Evolutionary conservation across 2,797 vertebrate genomes (phyloP).

Genomic region (Kryptopterus vitreolus): DNA sequence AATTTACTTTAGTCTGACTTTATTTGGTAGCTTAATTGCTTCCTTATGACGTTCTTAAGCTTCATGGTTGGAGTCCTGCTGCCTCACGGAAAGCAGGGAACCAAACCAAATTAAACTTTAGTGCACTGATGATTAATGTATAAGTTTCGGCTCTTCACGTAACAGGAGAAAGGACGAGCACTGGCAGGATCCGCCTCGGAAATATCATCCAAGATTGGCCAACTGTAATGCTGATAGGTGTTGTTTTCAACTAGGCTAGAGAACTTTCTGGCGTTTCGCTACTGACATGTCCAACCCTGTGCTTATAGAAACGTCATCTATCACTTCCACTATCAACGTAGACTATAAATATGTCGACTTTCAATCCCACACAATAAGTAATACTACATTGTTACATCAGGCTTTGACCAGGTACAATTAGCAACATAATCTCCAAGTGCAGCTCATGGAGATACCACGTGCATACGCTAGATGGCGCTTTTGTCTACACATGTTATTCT

Average conservation of each 20-base stretch:
- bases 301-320: not conserved
- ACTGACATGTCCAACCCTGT: slow-evolving; percentile 15
- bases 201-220: slow-evolving; percentile 53
- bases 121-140: slow-evolving; percentile 60
- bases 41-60: slow-evolving; percentile 24
- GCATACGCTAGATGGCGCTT: slow-evolving; percentile 68
- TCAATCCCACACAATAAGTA: slow-evolving; percentile 8
- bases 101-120: slow-evolving; percentile 57
- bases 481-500: slow-evolving; percentile 45
- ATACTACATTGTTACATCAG: not conserved
- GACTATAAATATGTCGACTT: not conserved
- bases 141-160: slow-evolving; percentile 58
- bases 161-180: slow-evolving; percentile 57
- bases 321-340: not conserved
- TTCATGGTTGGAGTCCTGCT: slow-evolving; percentile 10
- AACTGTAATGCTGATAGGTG: slow-evolving; percentile 46
- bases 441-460: slow-evolving; percentile 43
- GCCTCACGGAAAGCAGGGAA: slow-evolving; percentile 44
- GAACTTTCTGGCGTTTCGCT: slow-evolving; percentile 29
- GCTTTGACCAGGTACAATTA: slow-evolving; percentile 5
- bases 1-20: slow-evolving; percentile 27
- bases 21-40: slow-evolving; percentile 36
- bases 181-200: slow-evolving; percentile 48
- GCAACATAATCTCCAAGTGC: slow-evolving; percentile 17
- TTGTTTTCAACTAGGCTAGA: slow-evolving; percentile 40